Conservation (phyloP, 2,888 invertebrate genomes). For the Drosophila hamatofila region DNA sequence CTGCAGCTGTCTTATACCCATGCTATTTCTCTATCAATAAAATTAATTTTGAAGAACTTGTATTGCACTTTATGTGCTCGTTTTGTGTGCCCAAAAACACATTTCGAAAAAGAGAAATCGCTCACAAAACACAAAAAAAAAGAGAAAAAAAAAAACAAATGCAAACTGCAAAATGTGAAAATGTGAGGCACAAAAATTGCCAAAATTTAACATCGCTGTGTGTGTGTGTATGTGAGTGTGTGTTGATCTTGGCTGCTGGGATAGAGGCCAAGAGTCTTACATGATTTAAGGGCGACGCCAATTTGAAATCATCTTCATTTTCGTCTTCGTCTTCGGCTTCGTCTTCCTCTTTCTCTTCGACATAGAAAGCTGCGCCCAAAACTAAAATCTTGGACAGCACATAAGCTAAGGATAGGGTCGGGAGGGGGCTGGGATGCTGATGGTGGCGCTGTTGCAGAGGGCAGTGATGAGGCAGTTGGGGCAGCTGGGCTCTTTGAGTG, state of each 20-base stretch:
- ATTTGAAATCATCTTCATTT: constrained; percentile 30
- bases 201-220: constrained; percentile 29
- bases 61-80: neutral
- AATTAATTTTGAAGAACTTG: neutral
- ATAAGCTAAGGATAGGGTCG: constrained; percentile 3
- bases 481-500: constrained; percentile 2
- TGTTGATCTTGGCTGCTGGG: constrained; percentile 23
- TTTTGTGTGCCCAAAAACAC: constrained; percentile 7
- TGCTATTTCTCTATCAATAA: neutral
- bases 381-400: constrained; percentile 16
- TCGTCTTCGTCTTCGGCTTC: neutral
- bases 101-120: constrained; percentile 51
- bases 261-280: constrained; percentile 27
- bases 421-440: neutral
- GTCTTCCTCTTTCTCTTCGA: neutral
- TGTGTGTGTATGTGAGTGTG: neutral
- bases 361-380: constrained; percentile 58
- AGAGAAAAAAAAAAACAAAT: constrained; percentile 36
- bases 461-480: neutral
- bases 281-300: constrained; percentile 52
- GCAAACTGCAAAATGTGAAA: constrained; percentile 26
- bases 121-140: constrained; percentile 21
- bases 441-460: neutral
- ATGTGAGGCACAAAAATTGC: constrained; percentile 5
- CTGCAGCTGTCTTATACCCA: no score